Percentiles rank a stretch among this genome's conserved stretches.
phyloP scores from a whole-genome alignment of 2,888 invertebrate genomes.

The Rutpela maculata region DNA sequence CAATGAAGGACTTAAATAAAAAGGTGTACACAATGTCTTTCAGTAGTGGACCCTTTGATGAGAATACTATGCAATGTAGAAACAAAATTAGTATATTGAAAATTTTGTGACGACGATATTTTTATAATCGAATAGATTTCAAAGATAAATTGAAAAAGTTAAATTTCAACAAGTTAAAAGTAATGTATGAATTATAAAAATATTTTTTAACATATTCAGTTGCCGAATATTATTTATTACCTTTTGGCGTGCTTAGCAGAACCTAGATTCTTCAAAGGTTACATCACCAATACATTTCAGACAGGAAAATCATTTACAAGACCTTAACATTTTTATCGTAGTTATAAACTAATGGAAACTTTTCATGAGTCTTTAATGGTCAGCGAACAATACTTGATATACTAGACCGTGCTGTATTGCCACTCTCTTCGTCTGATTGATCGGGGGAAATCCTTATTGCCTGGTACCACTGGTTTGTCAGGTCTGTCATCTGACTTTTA shows the following conservation, averaged over 20 bases:
- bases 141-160: background rate
- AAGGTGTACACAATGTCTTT: too few species aligned
- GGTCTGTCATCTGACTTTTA: slow-evolving; percentile 96
- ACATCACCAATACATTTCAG: background rate
- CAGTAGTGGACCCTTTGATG: too few species aligned
- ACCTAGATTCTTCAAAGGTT: background rate
- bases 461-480: slow-evolving; percentile 98
- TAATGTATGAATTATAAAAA: slow-evolving; percentile 2
- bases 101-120: background rate
- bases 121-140: background rate
- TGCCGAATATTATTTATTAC: background rate
- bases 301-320: slow-evolving; percentile 8
- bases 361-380: slow-evolving; percentile 55
- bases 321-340: slow-evolving; percentile 18
- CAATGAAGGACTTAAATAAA: too few species aligned
- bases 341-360: slow-evolving; percentile 22
- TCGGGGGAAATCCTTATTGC: slow-evolving; percentile 93
- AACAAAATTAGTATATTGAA: background rate
- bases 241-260: background rate
- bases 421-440: slow-evolving; percentile 86
- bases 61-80: background rate
- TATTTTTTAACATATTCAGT: background rate
- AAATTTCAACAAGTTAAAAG: background rate
- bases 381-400: slow-evolving; percentile 74
- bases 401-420: slow-evolving; percentile 70